These are phyloP conservation scores for Leptinotarsa rubiginosa DNA, from an alignment of 2,888 invertebrate genomes.

Conservation along the genomic window DNA sequence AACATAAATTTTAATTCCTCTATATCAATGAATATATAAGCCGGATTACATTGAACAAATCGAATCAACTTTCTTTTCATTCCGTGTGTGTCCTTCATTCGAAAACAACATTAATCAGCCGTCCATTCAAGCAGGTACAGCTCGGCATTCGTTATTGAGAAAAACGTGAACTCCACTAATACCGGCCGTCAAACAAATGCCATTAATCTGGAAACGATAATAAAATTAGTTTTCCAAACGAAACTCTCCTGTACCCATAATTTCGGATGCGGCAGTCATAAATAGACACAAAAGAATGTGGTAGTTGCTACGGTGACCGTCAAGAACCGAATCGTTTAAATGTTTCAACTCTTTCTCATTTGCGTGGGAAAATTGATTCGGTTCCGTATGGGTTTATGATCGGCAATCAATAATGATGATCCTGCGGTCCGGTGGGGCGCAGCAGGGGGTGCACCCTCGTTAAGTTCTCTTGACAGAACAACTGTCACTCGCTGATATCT, in stretches of 20 bases:
- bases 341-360: conserved; percentile 40
- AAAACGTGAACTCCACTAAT: conserved; percentile 19
- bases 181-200: conserved; percentile 10
- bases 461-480: conserved; percentile 55
- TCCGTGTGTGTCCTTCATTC: not conserved
- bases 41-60: not conserved
- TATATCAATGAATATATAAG: not conserved
- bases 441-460: conserved; percentile 60
- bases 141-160: not conserved
- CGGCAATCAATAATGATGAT: conserved; percentile 61
- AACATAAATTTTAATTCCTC: too few species aligned
- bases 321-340: conserved; percentile 40
- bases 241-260: conserved; percentile 23
- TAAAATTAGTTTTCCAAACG: conserved; percentile 21
- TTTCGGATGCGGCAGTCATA: conserved; percentile 37
- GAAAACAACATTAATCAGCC: conserved; percentile 9
- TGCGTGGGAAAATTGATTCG: conserved; percentile 42
- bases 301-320: conserved; percentile 38
- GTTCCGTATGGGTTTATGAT: conserved; percentile 44
- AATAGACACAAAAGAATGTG: conserved; percentile 40
- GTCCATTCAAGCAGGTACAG: conserved; percentile 11
- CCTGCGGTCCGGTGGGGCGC: conserved; percentile 56
- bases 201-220: conserved; percentile 19
- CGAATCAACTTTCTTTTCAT: not conserved
- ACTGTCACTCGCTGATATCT: conserved; percentile 48